These are phyloP conservation scores for Gorilla gorilla DNA, from an alignment of 2,113 vertebrate genomes.

Conservation along the genomic window DNA sequence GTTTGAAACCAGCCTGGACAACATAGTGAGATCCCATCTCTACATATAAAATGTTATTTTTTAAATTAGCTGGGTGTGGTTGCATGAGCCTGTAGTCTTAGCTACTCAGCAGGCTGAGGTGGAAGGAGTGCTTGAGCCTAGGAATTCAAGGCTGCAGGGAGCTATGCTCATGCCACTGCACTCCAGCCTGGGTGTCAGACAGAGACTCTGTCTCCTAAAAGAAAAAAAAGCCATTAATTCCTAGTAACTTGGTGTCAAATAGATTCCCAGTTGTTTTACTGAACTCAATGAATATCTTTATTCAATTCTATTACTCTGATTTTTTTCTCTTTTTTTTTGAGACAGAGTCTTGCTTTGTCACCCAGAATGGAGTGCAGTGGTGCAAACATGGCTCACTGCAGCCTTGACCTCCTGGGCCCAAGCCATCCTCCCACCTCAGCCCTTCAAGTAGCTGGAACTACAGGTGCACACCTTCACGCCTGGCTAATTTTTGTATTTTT, in stretches of 20 bases:
- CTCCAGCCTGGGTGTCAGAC: no score
- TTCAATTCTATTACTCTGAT: constrained; percentile 6
- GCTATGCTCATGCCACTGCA: no score
- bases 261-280: not conserved
- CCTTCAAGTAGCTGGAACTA: not conserved
- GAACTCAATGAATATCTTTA: not conserved
- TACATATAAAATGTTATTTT: no score
- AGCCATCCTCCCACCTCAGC: not conserved
- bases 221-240: not conserved
- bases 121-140: no score
- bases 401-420: not conserved
- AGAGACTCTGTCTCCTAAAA: no score
- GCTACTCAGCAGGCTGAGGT: no score
- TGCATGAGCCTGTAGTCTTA: no score
- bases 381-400: not conserved
- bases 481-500: not conserved
- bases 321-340: not conserved
- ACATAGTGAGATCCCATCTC: no score
- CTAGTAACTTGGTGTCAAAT: not conserved
- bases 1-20: no score
- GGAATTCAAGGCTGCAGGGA: no score
- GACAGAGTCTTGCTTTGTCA: not conserved
- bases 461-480: not conserved
- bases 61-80: no score
- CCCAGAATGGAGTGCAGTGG: not conserved